Evolutionary conservation across 2,113 vertebrate species (phyloP), one percentile per base, ranked within the genome.

Genomic region (Naja naja): DNA sequence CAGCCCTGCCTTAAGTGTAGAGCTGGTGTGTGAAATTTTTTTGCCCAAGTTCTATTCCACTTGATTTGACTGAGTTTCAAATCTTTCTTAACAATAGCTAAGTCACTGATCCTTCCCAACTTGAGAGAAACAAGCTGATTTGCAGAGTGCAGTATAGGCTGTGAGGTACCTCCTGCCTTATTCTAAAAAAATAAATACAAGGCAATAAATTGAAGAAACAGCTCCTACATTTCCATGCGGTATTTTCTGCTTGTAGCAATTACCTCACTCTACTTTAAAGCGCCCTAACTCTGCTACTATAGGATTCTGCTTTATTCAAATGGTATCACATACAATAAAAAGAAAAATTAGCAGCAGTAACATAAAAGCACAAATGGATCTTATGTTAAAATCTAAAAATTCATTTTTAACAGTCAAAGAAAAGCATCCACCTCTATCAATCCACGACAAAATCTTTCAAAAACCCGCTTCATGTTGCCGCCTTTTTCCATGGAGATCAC

Each of bases 401-500:
- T 22, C 0, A 69, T 14, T 8, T 27, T 43, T 47, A 5, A 18
- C 25, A 47, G 86, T 58, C 27, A 60, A 7, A 60, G 20, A 64
- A 60, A 34, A 52, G 47, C 58, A 87, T 86, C 85, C 97, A 99
- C 99, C 97, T 99, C 98, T 96, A 98, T 98, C 2, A 99, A 97
- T 94, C 99, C 99, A 92, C 97, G 98, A 94, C 99, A 99, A 97
- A 99, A 99, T 89, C 98, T 98, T 91, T 99, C 99, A 97, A 99
- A 99, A 88, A 99, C 99, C 39, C 98, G 96, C 93, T 99, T 99
- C 99, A 99, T 99, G 95, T 99, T 99, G 92, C 98, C 98, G 55
- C 99, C 98, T 93, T 98, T 99, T 95, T 99, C 98, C 99, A 99
- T 99, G 92, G 99, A 99, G 96, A 99, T 99, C 90, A 99, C 97